These are phyloP conservation scores for Drosophila longiperda DNA, from an alignment of 2,888 invertebrate genomes.

Conservation along the genomic window DNA sequence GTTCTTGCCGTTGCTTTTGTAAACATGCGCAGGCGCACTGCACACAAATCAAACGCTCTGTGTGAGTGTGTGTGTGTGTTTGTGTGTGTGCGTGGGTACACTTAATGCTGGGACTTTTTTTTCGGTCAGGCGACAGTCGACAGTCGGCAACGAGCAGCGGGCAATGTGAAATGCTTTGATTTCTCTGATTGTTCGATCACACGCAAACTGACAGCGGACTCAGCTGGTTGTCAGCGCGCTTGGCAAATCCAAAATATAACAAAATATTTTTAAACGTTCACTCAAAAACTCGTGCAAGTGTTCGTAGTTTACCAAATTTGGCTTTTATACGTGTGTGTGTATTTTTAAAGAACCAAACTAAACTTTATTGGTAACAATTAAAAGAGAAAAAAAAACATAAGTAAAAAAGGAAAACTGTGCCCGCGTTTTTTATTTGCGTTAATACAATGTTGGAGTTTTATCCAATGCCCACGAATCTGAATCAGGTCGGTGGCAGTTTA, in stretches of 20 bases:
- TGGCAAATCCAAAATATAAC: slow-evolving; percentile 5
- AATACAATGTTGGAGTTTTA: slow-evolving; percentile 84
- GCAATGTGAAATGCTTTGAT: slow-evolving; percentile 83
- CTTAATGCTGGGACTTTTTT: slow-evolving; percentile 68
- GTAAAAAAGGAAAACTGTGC: slow-evolving; percentile 7
- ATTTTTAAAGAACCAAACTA: background rate
- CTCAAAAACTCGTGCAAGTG: slow-evolving; percentile 13
- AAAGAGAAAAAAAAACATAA: background rate
- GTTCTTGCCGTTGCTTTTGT: slow-evolving; percentile 72
- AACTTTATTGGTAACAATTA: background rate
- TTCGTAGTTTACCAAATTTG: slow-evolving; percentile 6
- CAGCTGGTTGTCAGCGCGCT: slow-evolving; percentile 82
- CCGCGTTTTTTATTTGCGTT: slow-evolving; percentile 26
- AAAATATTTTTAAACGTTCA: background rate
- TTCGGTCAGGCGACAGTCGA: slow-evolving; percentile 40
- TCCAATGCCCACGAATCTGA: slow-evolving; percentile 84
- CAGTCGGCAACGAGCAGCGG: slow-evolving; percentile 36
- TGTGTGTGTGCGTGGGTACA: slow-evolving; percentile 62
- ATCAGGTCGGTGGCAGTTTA: slow-evolving; percentile 82
- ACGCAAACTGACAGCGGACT: slow-evolving; percentile 84
- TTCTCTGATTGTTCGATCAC: slow-evolving; percentile 82
- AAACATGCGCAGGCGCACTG: slow-evolving; percentile 77
- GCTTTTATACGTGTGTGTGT: slow-evolving; percentile 7
- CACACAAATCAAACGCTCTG: background rate
- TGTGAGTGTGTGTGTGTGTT: slow-evolving; percentile 11